Percentiles rank a stretch among this genome's conserved stretches.
Evolutionary conservation across 2,113 vertebrate species (phyloP).

Genomic region (Phalacrocorax carbo): DNA sequence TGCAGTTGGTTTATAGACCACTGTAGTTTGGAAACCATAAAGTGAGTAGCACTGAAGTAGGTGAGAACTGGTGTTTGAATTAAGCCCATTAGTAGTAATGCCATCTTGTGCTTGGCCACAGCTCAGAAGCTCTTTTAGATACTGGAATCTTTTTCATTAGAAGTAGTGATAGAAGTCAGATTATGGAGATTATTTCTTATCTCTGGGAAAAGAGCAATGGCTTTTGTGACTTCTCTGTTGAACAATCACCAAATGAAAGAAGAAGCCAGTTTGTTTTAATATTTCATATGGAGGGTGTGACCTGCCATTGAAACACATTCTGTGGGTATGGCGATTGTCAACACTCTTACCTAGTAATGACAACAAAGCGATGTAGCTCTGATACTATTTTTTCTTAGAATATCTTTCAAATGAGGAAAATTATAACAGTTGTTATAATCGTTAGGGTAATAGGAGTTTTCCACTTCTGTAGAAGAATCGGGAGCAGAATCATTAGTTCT

Average conservation of each 20-base stretch:
- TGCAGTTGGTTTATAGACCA: not conserved
- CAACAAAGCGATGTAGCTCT: not conserved
- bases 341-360: fast-evolving
- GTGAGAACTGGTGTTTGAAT: not conserved
- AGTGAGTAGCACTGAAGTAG: not conserved
- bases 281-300: not conserved
- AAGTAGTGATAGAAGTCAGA: not conserved
- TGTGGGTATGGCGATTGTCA: not conserved
- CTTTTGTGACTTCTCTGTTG: not conserved
- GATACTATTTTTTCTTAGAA: not conserved
- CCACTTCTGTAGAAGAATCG: not conserved
- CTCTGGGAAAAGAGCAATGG: not conserved
- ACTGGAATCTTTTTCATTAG: not conserved
- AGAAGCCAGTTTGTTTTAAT: not conserved
- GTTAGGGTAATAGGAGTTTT: not conserved
- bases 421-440: not conserved
- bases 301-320: not conserved
- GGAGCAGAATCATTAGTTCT: not conserved
- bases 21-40: not conserved
- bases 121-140: not conserved
- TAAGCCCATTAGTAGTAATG: not conserved
- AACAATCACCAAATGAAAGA: not conserved
- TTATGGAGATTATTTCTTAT: not conserved
- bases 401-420: not conserved
- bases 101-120: not conserved